Evolutionary conservation across 2,113 vertebrate genomes (phyloP), one percentile per base, ranked within the genome.

Genomic region (Anguilla japonica): DNA sequence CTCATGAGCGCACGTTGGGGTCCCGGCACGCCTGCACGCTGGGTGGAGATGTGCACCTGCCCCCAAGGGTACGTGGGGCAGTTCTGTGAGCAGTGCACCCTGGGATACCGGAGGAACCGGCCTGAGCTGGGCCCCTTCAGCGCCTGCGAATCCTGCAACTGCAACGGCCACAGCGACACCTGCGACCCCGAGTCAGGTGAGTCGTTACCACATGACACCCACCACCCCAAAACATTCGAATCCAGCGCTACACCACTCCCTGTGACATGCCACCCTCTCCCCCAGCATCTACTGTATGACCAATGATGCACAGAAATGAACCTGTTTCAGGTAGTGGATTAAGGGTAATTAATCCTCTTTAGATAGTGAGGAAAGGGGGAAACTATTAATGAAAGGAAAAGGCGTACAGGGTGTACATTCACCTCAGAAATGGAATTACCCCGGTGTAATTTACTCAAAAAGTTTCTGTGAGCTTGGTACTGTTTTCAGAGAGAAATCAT

Each of bases 1-100:
- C 87, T 99, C 88, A 91, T 96, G 6, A 98, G 96, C 0, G 98
- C 98, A 4, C 95, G 88, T 0, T 94, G 91, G 0, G 97, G 96
- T 0, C 89, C 95, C 0, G 98, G 98, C 0, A 78, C 88, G 15
- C 95, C 97, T 0, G 98, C 96, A 0, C 88, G 91, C 0, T 99
- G 98, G 98, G 98, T 99, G 88, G 98, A 99, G 92, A 96, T 91
- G 85, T 99, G 98, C 89, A 96, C 95, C 0, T 99, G 98, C 75
- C 98, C 98, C 0, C 93, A 91, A 22, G 98, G 97, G 0, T 99
- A 99, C 0, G 91, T 96, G 87, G 98, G 98, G 3, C 98, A 99
- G 91, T 98, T 98, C 87, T 99, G 98, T 84, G 98, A 99, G 93
- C 91, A 84, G 82, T 99, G 98, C 90, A 95, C 96, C 18, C 20